These are phyloP conservation scores for Acrocera orbiculus DNA, from an alignment of 2,888 invertebrate species.

Conservation along the genomic window DNA sequence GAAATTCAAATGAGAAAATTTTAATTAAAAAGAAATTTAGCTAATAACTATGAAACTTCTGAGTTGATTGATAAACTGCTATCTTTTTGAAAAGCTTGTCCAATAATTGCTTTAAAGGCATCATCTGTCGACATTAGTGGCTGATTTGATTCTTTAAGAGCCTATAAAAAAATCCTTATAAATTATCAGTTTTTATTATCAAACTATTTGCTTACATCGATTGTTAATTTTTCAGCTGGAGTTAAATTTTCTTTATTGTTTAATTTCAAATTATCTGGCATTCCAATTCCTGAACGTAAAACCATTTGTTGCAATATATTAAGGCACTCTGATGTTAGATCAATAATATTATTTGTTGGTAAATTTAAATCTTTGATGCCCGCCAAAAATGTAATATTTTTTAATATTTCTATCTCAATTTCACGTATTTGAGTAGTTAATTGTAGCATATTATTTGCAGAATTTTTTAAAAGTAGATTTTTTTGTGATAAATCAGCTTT, in stretches of 20 bases:
- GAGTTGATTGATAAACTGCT: too few species aligned
- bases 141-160: slow-evolving; percentile 25
- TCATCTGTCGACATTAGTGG: slow-evolving; percentile 29
- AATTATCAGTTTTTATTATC: background rate
- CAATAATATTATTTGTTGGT: slow-evolving; percentile 26
- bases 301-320: slow-evolving; percentile 30
- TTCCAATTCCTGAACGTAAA: slow-evolving; percentile 28
- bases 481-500: slow-evolving; percentile 57
- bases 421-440: slow-evolving; percentile 29
- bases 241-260: slow-evolving; percentile 23
- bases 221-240: slow-evolving; percentile 25
- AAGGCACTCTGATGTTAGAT: slow-evolving; percentile 27
- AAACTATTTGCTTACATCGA: background rate
- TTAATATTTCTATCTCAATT: slow-evolving; percentile 26
- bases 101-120: slow-evolving; percentile 27
- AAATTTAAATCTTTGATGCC: slow-evolving; percentile 26
- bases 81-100: slow-evolving; percentile 23
- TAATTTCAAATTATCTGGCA: slow-evolving; percentile 25
- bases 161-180: slow-evolving; percentile 12
- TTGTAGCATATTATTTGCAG: slow-evolving; percentile 25
- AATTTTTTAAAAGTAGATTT: slow-evolving; percentile 25
- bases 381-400: slow-evolving; percentile 27
- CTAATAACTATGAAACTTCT: too few species aligned
- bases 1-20: too few species aligned
- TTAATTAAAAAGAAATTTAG: too few species aligned